These are phyloP conservation scores for Heterotis niloticus DNA, from an alignment of 2,113 vertebrate genomes.

Conservation along the genomic window DNA sequence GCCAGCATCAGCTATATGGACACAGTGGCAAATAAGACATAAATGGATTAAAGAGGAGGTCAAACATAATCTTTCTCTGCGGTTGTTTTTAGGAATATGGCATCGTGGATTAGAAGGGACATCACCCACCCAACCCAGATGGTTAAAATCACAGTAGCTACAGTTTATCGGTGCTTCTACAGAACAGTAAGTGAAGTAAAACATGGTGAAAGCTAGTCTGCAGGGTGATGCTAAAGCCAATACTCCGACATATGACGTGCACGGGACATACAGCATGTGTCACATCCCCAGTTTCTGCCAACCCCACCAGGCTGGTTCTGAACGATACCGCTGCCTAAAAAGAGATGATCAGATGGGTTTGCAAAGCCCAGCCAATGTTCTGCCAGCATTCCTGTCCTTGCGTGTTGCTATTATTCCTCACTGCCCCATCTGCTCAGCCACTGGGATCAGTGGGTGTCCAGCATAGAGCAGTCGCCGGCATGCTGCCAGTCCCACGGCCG, in stretches of 20 bases:
- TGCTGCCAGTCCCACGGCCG: neutral
- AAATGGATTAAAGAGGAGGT: conserved; percentile 4
- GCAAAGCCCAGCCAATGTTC: neutral
- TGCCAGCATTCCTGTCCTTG: neutral
- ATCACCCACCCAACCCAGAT: too few relatives aligned
- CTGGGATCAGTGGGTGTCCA: neutral
- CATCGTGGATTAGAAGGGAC: neutral
- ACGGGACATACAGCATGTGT: too few relatives aligned
- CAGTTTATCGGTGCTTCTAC: too few relatives aligned
- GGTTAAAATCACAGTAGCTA: too few relatives aligned
- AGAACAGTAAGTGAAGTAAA: too few relatives aligned
- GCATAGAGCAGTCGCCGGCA: neutral
- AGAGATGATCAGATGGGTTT: too few relatives aligned
- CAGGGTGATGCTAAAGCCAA: too few relatives aligned
- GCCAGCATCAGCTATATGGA: neutral
- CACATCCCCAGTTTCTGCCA: too few relatives aligned
- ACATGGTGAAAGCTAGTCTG: too few relatives aligned
- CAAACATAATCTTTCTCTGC: neutral
- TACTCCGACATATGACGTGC: too few relatives aligned
- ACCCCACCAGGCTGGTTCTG: too few relatives aligned
- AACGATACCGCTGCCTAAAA: neutral
- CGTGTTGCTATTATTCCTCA: neutral
- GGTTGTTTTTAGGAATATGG: neutral
- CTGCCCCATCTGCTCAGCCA: neutral
- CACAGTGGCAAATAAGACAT: neutral